Base-by-base conservation (phyloP, 35 echinoderm and acorn worm species). In the Heliocidaris erythrogramma region DNA sequence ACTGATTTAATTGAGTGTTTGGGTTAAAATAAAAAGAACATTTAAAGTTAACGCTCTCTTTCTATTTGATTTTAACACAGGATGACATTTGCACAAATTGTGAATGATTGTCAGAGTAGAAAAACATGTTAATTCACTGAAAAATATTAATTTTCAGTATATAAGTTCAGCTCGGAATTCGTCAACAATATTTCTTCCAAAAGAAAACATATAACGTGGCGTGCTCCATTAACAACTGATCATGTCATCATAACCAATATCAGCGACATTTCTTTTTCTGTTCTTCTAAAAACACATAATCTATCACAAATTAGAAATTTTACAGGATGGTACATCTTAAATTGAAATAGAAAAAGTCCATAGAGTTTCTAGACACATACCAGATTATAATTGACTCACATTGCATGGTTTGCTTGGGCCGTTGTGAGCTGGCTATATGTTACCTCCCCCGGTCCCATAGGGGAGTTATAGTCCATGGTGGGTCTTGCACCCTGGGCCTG, bases 401-500 rank as follows among this genome's bases (percentile, higher is more conserved):
- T 88, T 42, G 92, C 92, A 42, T 96, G 97, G 60, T 96, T 98
- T 49, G 95, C 92, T 59, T 99, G 96, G 24, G 98, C 97, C 52
- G 98, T 97, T 11, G 97, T 96, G 47, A 99, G 97, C 59, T 99
- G 98, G 71, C 96, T 97, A 95, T 99, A 99, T 9, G 98, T 97
- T 49, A 94, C 96, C 13, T 99, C 98, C 30, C 97, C 97, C 21
- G 95, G 90, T 24, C 94, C 96, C 60, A 95, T 95, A 17, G 97
- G 97, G 60, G 94, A 95, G 59, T 92, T 95, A 87, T 99, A 97
- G 91, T 99, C 98, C 97, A 99, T 97, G 5, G 96, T 94, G 21
- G 94, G 95, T 91, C 97, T 99, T 4, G 96, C 95, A 96, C 97
- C 95, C 31, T 92, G 96, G 17, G 94, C 78, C 31, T 92, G 85